These are phyloP conservation scores for Sinocyclocheilus maitianheensis DNA, from an alignment of 2,113 vertebrate genomes.

Conservation along the genomic window DNA sequence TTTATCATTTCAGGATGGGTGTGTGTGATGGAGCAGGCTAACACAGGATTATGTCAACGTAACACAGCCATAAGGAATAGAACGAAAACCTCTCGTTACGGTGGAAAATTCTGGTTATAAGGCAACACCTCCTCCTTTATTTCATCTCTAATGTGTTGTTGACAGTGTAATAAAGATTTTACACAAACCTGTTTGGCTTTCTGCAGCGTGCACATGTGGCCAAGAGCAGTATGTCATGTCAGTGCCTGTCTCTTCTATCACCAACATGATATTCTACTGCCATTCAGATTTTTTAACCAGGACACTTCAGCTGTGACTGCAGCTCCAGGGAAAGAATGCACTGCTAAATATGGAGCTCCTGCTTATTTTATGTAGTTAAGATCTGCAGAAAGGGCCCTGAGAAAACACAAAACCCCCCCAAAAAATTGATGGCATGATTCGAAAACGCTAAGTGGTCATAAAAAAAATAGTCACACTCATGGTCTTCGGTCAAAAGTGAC, in stretches of 20 bases:
- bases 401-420: too few species aligned
- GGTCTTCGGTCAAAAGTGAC: too few species aligned
- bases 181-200: not conserved
- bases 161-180: conserved; percentile 16
- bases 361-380: not conserved
- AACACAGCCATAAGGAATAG: too few species aligned
- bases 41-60: too few species aligned
- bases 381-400: too few species aligned
- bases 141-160: conserved; percentile 3
- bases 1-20: too few species aligned
- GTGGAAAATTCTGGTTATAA: not conserved
- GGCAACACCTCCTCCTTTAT: not conserved
- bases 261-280: not conserved
- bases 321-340: conserved; percentile 18
- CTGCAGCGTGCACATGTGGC: not conserved
- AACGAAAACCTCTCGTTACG: not conserved
- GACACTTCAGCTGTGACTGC: conserved; percentile 12
- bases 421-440: too few species aligned
- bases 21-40: too few species aligned
- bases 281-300: not conserved
- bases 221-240: not conserved
- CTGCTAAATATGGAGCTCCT: not conserved
- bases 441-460: too few species aligned
- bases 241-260: not conserved
- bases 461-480: too few species aligned